Base-by-base conservation (phyloP, 2,797 vertebrate genomes). In the Benthosema pterotum region DNA sequence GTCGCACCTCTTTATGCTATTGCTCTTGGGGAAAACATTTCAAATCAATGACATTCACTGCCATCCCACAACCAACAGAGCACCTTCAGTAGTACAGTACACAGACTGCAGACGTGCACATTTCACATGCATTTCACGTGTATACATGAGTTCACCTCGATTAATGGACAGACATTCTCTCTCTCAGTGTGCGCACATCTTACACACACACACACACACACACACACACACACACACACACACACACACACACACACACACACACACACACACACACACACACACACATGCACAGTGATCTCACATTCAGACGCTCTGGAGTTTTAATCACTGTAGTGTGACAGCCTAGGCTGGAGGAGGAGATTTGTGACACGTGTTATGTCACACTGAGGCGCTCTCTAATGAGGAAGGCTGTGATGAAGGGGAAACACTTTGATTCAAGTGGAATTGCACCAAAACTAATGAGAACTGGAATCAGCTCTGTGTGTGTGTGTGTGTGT, bases 291-390 rank as follows among this genome's bases (percentile, higher is more conserved):
- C 45, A 11, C 45, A 56, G 5, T n/a, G 38, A 48, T 52, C 54
- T 46, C 56, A 46, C 13, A 6, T 18, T 52, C 22, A 25, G 3
- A 15, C 17, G 14, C 17, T 61, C 32, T n/a, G 59, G 18, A 16
- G 58, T 69, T 75, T 60, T 76, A 79, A 80, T 83, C 71, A 52
- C 48, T 38, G 8, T 38, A 28, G 46, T 47, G 66, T 55, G 72
- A 69, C 82, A 66, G 67, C 38, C 60, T 19, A 46, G 38, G 54
- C 48, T 0, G 3, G 52, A 59, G 49, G 46, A 3, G 62, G 60
- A 69, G 71, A 81, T 85, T 71, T 75, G 60, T 63, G 70, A 71
- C 60, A 51, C 25, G 58, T 56, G 60, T 73, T 64, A 61, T 74
- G 74, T 79, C 77, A 77, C 32, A 5, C 15, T 9, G 56, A 69